Evolutionary conservation across 1,140 invertebrate species (phyloP), one percentile per base, ranked within the genome.

Genomic region (Cydia amplana): DNA sequence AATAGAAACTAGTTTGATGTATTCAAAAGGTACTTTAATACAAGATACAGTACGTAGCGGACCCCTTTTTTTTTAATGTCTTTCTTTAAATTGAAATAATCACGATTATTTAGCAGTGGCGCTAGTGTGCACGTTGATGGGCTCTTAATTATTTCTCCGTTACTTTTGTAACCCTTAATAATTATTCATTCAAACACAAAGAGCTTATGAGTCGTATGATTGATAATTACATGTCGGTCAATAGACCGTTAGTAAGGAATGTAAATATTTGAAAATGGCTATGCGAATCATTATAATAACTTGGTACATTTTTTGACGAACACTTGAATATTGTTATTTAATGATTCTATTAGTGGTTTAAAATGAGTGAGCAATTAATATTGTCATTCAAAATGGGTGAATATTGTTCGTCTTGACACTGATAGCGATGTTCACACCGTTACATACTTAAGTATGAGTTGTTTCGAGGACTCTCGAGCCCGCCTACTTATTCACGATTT

Each of bases 391-490:
- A 51, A 77, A 77, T 63, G 75, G 49, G 72, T 55, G 51, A 70
- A 76, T 79, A 79, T 79, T 79, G 79, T 77, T 76, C 65, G n/a
- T 36, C 65, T 79, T 79, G 74, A 74, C 74, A 74, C 72, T 67
- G 65, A 67, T 76, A 75, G 32, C 74, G 64, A 10, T n/a, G 32
- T 76, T 79, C 72, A 77, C 79, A 79, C 79, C 77, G 77, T 80
- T 80, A 77, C n/a, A 70, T 63, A 74, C 74, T 73, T 36, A 49
- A 77, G 72, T 75, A 63, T 60, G 74, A 67, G 64, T 40, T 40
- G 32, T 70, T 70, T 18, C 28, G 65, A 70, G 65, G 32, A 70
- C 65, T 36, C 65, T 70, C n/a, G n/a, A 40, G 36, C 4, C 65
- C 65, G 32, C 65, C 65, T 70, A 70, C 65, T 70, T 70, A 18